Base-by-base conservation (phyloP, 2,113 vertebrate genomes). In the Eubucco bourcierii region DNA sequence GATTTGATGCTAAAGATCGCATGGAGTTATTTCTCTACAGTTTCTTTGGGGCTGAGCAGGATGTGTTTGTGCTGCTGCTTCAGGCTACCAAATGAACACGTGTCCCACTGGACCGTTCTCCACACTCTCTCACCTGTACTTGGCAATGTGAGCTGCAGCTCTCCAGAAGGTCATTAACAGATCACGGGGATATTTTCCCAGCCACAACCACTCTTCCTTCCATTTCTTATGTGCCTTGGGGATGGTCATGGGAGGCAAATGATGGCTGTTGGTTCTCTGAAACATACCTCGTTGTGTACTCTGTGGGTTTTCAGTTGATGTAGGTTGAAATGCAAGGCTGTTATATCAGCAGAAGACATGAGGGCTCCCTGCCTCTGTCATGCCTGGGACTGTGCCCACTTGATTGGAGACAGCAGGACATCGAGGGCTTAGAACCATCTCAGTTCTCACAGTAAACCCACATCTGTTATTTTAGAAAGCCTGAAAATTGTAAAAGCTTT, bases 381-480 rank as follows among this genome's bases (percentile, higher is more conserved):
- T 37, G 7, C 23, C 74, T 34, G 76, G 41, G 28, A 56, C 52
- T 2, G 3, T 79, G 21, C 52, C 50, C 1, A 0, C 67, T 4
- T 80, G 77, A 67, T 90, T 80, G 80, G 53, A 53, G 65, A 86
- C 83, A 31, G 44, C 50, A 67, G 47, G n/a, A 46, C 53, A 80
- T 7, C 3, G 7, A 75, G 31, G 70, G 47, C 53, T 83, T 78
- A 46, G 47, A 93, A 39, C 58, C 29, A 15, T 60, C 73, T 86
- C 65, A 23, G 82, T 95, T 93, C 90, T 93, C 90, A 90, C 68
- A 74, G 44, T 66, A 90, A 94, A 86, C 67, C 68, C 8, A 0
- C 81, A 53, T 60, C 59, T 92, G 60, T 90, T 95, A 76, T 91
- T 97, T 96, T 87, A 74, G 67, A 88, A 94, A 82, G n/a, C 16